Base-by-base conservation (phyloP, 1,140 invertebrate species). In the Diabrotica virgifera region DNA sequence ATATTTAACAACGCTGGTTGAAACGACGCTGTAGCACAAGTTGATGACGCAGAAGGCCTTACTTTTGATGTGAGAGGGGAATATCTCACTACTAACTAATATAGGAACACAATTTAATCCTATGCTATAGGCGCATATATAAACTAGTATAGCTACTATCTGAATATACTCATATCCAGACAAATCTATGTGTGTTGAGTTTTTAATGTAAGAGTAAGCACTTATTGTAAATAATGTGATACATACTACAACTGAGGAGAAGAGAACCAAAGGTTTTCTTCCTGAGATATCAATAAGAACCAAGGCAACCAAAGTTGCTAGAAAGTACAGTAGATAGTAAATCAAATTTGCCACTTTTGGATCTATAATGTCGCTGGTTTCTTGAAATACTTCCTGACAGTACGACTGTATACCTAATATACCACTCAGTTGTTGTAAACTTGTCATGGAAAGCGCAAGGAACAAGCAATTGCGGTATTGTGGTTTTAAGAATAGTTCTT, bases 11-110 rank as follows among this genome's bases (percentile, higher is more conserved):
- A 89, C 82, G 5, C 89, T 72, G 70, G 92, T 92, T 52, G 88
- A 87, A 69, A 87, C 85, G 5, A 86, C 70, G 74, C 89, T 91
- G 13, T 87, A 89, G 67, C 85, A 85, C 53, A 87, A 81, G 51
- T 90, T 87, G 5, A 85, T 85, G 50, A 90, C 77, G 55, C 87
- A 88, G 12, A 87, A 85, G n/a, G 90, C 90, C 52, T 85, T 82
- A 24, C 87, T 83, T 72, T 89, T 87, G 9, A 89, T 83, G 70
- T 86, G 85, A 0, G 86, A 84, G 1, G 90, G 86, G 74, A 91
- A 91, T 69, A 91, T 81, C 79, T 93, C 90, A 52, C 89, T 85
- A 68, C 90, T 85, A 51, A 90, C 81, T 11, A 88, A 84, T 72
- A 85, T 86, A 0, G 90, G 89, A 12, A 90, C 86, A 0, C 89